Evolutionary conservation across 2,797 vertebrate genomes (phyloP).

Genomic region (Sebastes dallii): DNA sequence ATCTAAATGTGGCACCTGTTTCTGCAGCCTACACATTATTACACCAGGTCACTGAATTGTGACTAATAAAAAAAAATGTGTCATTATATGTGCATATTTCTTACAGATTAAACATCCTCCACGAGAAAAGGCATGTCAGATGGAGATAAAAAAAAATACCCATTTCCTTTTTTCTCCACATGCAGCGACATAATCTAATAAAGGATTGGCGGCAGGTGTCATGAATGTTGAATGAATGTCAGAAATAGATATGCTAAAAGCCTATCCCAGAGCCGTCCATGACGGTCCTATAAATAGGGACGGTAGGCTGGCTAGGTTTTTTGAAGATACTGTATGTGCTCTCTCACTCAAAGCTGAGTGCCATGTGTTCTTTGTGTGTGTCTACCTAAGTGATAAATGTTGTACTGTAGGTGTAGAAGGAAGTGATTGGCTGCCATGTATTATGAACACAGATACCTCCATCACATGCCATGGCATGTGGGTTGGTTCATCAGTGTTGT

Average conservation of each 20-base stretch:
- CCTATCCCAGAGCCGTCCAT: slow-evolving; percentile 66
- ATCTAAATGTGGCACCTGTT: slow-evolving; percentile 21
- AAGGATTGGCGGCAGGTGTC: slow-evolving; percentile 67
- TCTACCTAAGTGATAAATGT: slow-evolving; percentile 52
- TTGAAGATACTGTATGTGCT: slow-evolving; percentile 55
- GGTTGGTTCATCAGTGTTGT: slow-evolving; percentile 30
- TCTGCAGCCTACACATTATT: slow-evolving; percentile 1
- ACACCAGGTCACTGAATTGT: slow-evolving; percentile 8
- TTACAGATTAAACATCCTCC: slow-evolving; percentile 10
- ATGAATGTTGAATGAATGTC: slow-evolving; percentile 81
- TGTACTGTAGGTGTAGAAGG: slow-evolving; percentile 40
- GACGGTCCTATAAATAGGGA: slow-evolving; percentile 73
- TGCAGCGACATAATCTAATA: slow-evolving; percentile 53
- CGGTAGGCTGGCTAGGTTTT: slow-evolving; percentile 36
- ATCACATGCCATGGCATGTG: slow-evolving; percentile 68
- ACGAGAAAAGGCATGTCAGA: slow-evolving; percentile 52
- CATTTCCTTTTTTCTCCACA: slow-evolving; percentile 20
- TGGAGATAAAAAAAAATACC: slow-evolving; percentile 2
- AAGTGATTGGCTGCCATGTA: slow-evolving; percentile 30
- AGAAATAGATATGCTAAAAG: slow-evolving; percentile 82
- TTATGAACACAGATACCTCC: slow-evolving; percentile 37
- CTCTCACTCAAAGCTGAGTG: slow-evolving; percentile 63
- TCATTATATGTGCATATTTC: slow-evolving; percentile 14
- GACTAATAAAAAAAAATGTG: neutral
- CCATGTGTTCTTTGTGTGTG: slow-evolving; percentile 46